Conservation (phyloP, 2,888 invertebrate genomes). For the Colletes collaris region DNA sequence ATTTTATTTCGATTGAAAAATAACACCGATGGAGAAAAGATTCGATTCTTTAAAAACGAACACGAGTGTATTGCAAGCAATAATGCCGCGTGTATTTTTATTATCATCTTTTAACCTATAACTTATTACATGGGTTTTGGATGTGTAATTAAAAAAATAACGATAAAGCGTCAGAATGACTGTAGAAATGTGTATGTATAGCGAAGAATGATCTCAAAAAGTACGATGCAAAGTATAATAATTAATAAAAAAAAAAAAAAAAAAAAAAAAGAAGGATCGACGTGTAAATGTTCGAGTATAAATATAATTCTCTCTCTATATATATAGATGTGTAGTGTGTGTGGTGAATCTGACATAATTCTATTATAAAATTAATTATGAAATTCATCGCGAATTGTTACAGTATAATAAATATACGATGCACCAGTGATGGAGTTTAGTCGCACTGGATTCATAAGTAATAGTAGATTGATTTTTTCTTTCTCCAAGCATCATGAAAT, state of each 20-base stretch:
- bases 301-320: constrained; percentile 53
- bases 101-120: constrained; percentile 49
- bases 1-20: no score
- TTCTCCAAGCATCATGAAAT: constrained; percentile 38
- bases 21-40: not conserved
- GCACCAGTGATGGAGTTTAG: constrained; percentile 27
- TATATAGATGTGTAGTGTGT: constrained; percentile 7
- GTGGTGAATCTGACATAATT: constrained; percentile 47
- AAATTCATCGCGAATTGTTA: constrained; percentile 56
- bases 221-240: constrained; percentile 58
- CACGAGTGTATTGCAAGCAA: constrained; percentile 56
- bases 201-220: constrained; percentile 57
- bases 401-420: constrained; percentile 56
- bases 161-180: constrained; percentile 62
- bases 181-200: constrained; percentile 65
- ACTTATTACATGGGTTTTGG: constrained; percentile 65
- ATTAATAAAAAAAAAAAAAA: no score
- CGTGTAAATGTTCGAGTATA: constrained; percentile 48
- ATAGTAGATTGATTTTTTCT: constrained; percentile 7
- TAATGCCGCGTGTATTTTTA: constrained; percentile 66
- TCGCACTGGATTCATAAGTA: constrained; percentile 25
- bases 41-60: constrained; percentile 26
- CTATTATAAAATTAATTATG: constrained; percentile 62
- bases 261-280: constrained; percentile 47
- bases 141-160: constrained; percentile 69